Percentiles rank a stretch among this genome's conserved stretches.
Evolutionary conservation across 2,797 vertebrate genomes (phyloP).

Genomic region (Garrulus glandarius): DNA sequence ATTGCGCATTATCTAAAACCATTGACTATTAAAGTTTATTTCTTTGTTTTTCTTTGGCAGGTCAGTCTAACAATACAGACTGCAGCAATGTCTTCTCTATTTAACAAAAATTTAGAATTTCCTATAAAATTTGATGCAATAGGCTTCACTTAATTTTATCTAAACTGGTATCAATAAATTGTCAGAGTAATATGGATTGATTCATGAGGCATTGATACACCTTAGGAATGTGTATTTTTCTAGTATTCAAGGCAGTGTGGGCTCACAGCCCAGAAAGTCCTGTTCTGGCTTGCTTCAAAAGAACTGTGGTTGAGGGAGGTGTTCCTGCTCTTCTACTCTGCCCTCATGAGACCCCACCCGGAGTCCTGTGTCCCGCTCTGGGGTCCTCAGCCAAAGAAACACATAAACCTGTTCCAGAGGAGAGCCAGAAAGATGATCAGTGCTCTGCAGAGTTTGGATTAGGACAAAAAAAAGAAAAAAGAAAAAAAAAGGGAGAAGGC

Average conservation of each 20-base stretch:
- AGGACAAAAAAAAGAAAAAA: too few species aligned
- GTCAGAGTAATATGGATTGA: background rate
- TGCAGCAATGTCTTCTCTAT: background rate
- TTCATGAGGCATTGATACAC: background rate
- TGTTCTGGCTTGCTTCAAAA: background rate
- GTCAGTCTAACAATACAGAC: background rate
- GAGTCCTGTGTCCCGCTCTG: background rate
- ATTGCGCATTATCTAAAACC: background rate
- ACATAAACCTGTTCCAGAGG: background rate
- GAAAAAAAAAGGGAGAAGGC: background rate
- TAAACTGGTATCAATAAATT: background rate
- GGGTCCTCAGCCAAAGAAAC: background rate
- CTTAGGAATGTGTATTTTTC: background rate
- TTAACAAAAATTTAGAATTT: background rate
- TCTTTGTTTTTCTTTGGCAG: background rate
- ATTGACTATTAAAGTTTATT: background rate
- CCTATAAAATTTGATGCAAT: background rate
- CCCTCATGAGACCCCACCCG: background rate
- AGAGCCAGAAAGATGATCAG: background rate
- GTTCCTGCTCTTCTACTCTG: background rate
- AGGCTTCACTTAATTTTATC: background rate
- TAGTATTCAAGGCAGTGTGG: background rate
- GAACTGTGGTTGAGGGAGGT: accelerated
- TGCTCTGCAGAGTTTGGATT: background rate
- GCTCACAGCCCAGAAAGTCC: background rate